Evolutionary conservation across 1,140 invertebrate genomes (phyloP).

Genomic region (Bradynema listronoti): DNA sequence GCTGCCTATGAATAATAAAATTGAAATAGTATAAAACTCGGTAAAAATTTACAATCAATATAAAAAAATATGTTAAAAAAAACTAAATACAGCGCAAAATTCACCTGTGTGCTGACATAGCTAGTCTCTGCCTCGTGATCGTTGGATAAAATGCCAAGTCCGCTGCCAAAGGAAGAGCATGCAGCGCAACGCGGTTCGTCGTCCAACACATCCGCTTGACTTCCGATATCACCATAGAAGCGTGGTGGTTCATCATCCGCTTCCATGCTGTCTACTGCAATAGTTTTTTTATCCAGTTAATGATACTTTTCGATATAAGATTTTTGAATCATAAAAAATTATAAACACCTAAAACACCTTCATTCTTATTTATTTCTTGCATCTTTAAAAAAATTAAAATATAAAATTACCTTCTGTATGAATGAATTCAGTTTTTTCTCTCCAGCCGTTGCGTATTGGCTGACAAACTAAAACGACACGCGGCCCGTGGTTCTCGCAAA

Average conservation of each 20-base stretch:
- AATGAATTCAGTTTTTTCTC: background rate
- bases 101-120: slow-evolving; percentile 37
- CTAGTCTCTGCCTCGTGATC: slow-evolving; percentile 37
- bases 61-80: too few relatives aligned
- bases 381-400: slow-evolving; percentile 33
- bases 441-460: background rate
- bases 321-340: background rate
- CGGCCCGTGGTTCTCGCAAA: slow-evolving; percentile 38
- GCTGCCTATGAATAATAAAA: slow-evolving; percentile 21
- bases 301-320: slow-evolving; percentile 7
- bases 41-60: too few relatives aligned
- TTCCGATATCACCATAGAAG: slow-evolving; percentile 21
- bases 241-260: slow-evolving; percentile 2
- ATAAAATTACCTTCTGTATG: background rate
- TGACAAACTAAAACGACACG: slow-evolving; percentile 10
- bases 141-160: slow-evolving; percentile 30
- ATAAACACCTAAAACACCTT: background rate
- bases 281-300: background rate
- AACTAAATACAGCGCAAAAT: too few relatives aligned
- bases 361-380: background rate
- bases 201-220: slow-evolving; percentile 26
- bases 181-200: slow-evolving; percentile 36
- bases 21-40: background rate
- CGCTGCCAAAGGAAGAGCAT: slow-evolving; percentile 36
- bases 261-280: background rate